Percentiles rank a stretch among this genome's conserved stretches.
Evolutionary conservation across 2,113 vertebrate genomes (phyloP).

Genomic region (Etia nguti): DNA sequence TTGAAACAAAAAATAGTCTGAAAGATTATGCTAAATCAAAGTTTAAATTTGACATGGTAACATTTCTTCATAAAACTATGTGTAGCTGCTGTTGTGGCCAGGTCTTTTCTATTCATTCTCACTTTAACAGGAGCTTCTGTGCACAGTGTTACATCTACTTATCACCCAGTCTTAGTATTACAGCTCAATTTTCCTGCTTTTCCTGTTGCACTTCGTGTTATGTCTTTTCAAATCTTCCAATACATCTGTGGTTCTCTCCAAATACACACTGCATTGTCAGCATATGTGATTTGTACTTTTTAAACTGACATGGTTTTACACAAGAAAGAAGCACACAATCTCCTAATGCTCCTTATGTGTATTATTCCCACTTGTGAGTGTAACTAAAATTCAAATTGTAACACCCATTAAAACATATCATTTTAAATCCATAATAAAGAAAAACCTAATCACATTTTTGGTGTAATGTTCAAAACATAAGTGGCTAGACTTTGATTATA

Average conservation of each 20-base stretch:
- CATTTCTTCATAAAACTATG: background rate
- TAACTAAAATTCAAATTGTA: background rate
- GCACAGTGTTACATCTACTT: background rate
- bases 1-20: background rate
- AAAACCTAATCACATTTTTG: background rate
- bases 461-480: background rate
- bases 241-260: background rate
- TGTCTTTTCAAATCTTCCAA: conserved; percentile 16
- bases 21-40: background rate
- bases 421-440: background rate
- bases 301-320: conserved; percentile 10
- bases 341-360: background rate
- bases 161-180: background rate
- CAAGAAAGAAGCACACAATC: background rate
- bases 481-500: background rate
- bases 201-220: background rate
- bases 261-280: background rate
- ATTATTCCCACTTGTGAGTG: background rate
- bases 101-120: background rate
- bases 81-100: background rate
- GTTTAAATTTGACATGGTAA: background rate
- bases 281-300: no score
- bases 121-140: background rate
- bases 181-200: background rate
- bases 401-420: background rate